Base-by-base conservation (phyloP, 2,113 vertebrate species). In the Paedocypris sp. region DNA sequence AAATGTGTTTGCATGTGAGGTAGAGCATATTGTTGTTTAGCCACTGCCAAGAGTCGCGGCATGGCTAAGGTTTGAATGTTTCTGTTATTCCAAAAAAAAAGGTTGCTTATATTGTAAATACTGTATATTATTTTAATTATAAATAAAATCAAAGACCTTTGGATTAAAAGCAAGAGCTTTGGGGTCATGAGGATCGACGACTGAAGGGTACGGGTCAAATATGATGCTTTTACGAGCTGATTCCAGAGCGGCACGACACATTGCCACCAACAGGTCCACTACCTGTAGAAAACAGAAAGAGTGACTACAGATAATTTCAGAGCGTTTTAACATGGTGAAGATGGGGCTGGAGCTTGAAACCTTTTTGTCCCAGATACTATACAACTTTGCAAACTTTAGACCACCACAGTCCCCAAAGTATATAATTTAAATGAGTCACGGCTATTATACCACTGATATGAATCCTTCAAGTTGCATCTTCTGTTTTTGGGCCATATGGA, bases 211-310 rank as follows among this genome's bases (percentile, higher is more conserved):
- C 31, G 94, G 94, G 75, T 98, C 89, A 4, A 98, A 94, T 72
- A 97, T 94, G 77, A 98, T 91, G 82, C 87, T 93, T 68, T 97
- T 97, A 68, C 95, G 88, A n/a, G 90, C 87, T 18, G 94, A 98
- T 68, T 93, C 91, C 58, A 98, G 83, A 19, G 93, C 94, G 5
- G 93, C 90, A 1, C 90, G 88, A 75, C 95, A 98, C 94, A 98
- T 96, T 62, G 93, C 91, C 66, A 98, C 91, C 69, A 98, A 81
- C 73, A 98, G 76, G 71, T 96, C 93, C 51, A 94, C 90, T 51
- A 98, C 93, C 94, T 98, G 68, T 29, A 70, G n/a, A n/a, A n/a
- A n/a, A n/a, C 8, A 54, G 19, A 50, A 71, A 19, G 5, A 45
- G 11, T 2, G n/a, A 8, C 9, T 19, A 10, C 12, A 4, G 18